These are phyloP conservation scores for Melinopterus prodromus DNA, from an alignment of 2,888 invertebrate species.

Conservation along the genomic window DNA sequence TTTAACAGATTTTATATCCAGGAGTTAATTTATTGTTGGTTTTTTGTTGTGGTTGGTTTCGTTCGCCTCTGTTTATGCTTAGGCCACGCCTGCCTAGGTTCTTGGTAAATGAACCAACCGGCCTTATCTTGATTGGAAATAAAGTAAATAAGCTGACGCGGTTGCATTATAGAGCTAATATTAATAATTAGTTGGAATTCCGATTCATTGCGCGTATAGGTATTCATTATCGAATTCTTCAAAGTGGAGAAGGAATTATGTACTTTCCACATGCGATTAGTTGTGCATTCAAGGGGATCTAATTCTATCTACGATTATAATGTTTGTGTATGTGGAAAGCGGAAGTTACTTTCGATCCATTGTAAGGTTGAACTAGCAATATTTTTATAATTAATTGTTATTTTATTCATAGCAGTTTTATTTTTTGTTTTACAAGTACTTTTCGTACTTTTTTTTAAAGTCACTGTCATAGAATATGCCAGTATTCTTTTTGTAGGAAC, in stretches of 20 bases:
- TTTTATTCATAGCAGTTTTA: too few relatives aligned
- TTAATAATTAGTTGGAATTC: background rate
- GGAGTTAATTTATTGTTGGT: background rate
- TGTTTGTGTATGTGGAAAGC: background rate
- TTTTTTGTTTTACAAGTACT: too few relatives aligned
- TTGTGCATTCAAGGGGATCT: background rate
- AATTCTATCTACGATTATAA: background rate
- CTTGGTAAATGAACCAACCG: too few relatives aligned
- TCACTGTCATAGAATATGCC: too few relatives aligned
- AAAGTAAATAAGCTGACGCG: too few relatives aligned
- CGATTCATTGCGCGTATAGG: background rate
- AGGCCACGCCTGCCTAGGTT: too few relatives aligned
- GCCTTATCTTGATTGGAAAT: too few relatives aligned
- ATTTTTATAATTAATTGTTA: too few relatives aligned
- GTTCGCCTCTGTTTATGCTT: background rate
- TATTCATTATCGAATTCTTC: background rate
- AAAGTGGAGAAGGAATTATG: background rate
- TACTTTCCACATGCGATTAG: background rate
- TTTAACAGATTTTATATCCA: background rate
- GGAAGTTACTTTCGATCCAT: background rate
- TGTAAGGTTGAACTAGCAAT: background rate
- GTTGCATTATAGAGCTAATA: background rate
- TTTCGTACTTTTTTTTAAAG: too few relatives aligned
- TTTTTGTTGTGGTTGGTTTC: background rate
- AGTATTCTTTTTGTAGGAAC: too few relatives aligned